These are phyloP conservation scores for Porites cylindrica DNA, from an alignment of 92 coral and sea anemone species.

Conservation along the genomic window DNA sequence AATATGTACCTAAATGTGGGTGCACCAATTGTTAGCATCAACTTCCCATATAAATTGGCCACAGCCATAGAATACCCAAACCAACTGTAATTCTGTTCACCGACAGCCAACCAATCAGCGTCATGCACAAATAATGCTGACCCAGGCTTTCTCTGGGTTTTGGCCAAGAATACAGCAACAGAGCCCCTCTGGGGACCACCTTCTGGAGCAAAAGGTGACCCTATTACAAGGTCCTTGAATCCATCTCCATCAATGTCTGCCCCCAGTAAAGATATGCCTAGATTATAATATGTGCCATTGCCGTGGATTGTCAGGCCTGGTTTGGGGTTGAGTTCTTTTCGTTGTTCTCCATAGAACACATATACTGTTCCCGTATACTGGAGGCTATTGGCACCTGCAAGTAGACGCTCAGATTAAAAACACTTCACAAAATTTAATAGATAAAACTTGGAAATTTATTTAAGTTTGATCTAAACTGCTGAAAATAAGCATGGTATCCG, in stretches of 20 bases:
- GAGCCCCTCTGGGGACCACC: slow-evolving; percentile 99
- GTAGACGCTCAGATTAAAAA: neutral
- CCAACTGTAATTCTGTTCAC: slow-evolving; percentile 97
- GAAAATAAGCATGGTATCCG: too few species aligned
- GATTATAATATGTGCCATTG: slow-evolving; percentile 91
- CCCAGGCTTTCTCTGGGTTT: slow-evolving; percentile 67
- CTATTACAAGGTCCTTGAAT: slow-evolving; percentile 89
- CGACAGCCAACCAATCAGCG: slow-evolving; percentile 80
- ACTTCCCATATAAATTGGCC: slow-evolving; percentile 51
- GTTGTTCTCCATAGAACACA: slow-evolving; percentile 74
- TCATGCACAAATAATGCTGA: slow-evolving; percentile 62
- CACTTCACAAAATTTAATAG: neutral
- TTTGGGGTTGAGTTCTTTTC: slow-evolving; percentile 55
- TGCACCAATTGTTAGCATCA: slow-evolving; percentile 75
- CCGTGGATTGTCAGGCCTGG: slow-evolving; percentile 77
- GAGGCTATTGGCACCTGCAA: slow-evolving; percentile 81
- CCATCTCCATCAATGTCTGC: slow-evolving; percentile 92
- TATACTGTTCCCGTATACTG: slow-evolving; percentile 93
- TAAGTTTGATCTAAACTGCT: too few species aligned
- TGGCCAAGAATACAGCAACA: slow-evolving; percentile 86
- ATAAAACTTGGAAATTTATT: too few species aligned
- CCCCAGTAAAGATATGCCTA: slow-evolving; percentile 86
- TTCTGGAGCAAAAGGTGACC: slow-evolving; percentile 94
- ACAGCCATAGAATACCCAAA: slow-evolving; percentile 83
- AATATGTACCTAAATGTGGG: slow-evolving; percentile 88